Conservation (phyloP, 2,888 invertebrate genomes). For the Hololepta plana region DNA sequence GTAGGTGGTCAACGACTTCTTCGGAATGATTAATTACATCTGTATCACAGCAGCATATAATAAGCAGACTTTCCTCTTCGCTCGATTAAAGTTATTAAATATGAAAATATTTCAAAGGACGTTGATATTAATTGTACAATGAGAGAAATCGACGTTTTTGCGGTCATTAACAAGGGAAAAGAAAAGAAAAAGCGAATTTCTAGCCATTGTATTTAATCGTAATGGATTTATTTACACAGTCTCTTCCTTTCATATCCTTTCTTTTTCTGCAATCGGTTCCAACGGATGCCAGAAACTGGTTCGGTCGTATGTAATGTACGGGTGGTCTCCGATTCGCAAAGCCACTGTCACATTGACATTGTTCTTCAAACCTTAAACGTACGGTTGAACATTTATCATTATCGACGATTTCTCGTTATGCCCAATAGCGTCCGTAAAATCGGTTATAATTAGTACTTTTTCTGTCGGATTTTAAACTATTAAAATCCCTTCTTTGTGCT, state of each 20-base stretch:
- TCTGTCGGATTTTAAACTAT: conserved; percentile 2
- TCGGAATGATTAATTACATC: no score
- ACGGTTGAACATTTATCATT: conserved; percentile 13
- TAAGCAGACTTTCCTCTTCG: no score
- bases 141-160: no score
- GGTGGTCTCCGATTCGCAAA: conserved; percentile 20
- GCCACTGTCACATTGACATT: conserved; percentile 23
- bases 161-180: neutral
- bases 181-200: conserved; percentile 9
- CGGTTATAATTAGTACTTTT: conserved; percentile 6
- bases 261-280: conserved; percentile 12
- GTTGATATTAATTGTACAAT: no score
- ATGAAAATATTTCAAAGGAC: no score
- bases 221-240: conserved; percentile 14
- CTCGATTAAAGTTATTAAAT: no score
- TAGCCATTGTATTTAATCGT: conserved; percentile 10
- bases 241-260: no score
- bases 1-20: no score
- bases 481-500: no score
- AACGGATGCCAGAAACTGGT: conserved; percentile 15
- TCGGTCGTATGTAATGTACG: conserved; percentile 16
- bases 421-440: no score
- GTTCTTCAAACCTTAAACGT: conserved; percentile 24
- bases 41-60: no score
- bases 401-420: no score